Percentiles rank a stretch among this genome's conserved stretches.
These are phyloP conservation scores for Corythoichthys intestinalis DNA, from an alignment of 2,113 vertebrate genomes.

Conservation along the genomic window DNA sequence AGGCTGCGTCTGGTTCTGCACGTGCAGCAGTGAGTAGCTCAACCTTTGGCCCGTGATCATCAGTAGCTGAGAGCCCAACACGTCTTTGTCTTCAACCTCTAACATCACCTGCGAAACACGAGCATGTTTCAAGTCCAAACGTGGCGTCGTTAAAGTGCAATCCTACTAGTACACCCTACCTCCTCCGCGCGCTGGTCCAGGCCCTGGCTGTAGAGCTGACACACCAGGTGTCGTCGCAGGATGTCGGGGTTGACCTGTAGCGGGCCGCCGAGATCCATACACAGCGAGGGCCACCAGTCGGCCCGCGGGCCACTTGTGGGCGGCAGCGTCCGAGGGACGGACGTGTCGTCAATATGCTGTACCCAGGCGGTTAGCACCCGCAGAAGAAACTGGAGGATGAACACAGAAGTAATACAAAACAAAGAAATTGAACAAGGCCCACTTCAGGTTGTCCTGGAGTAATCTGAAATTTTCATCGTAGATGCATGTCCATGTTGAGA, in stretches of 20 bases:
- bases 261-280: slow-evolving; percentile 79
- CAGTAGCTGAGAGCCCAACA: slow-evolving; percentile 91
- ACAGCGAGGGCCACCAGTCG: slow-evolving; percentile 82
- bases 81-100: slow-evolving; percentile 89
- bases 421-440: too few relatives aligned
- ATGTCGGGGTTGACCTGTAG: slow-evolving; percentile 88
- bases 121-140: background rate
- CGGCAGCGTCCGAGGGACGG: slow-evolving; percentile 23
- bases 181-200: slow-evolving; percentile 87
- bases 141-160: background rate
- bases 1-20: slow-evolving; percentile 79
- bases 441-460: too few relatives aligned
- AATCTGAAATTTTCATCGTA: too few relatives aligned
- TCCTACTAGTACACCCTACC: slow-evolving; percentile 70
- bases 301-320: slow-evolving; percentile 56
- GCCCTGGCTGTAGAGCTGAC: slow-evolving; percentile 90
- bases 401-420: too few relatives aligned
- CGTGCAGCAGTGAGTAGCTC: slow-evolving; percentile 81
- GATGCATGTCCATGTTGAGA: too few relatives aligned
- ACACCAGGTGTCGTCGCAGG: slow-evolving; percentile 84
- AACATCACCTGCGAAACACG: slow-evolving; percentile 78
- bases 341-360: slow-evolving; percentile 64
- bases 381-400: slow-evolving; percentile 78
- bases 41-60: slow-evolving; percentile 89
- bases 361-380: slow-evolving; percentile 82